Evolutionary conservation across 2,888 invertebrate genomes (phyloP).

Genomic region (Bombyx huttoni): DNA sequence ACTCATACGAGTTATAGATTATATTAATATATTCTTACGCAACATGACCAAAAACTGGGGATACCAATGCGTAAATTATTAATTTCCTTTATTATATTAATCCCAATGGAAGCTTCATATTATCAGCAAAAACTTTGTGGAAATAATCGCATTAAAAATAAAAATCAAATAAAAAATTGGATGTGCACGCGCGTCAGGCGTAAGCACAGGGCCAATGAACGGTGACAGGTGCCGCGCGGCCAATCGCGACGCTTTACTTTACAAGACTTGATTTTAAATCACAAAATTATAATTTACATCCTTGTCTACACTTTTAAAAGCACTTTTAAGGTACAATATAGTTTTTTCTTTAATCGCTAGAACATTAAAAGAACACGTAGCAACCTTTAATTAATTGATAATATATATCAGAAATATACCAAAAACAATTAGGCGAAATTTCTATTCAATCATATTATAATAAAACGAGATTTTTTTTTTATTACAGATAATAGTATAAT

Average conservation of each 20-base stretch:
- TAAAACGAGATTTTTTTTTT: no score
- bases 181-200: conserved; percentile 34
- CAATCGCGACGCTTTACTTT: conserved; percentile 38
- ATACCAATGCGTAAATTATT: no score
- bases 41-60: no score
- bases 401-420: no score
- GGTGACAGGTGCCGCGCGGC: conserved; percentile 52
- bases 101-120: no score
- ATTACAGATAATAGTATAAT: no score
- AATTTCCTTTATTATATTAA: no score
- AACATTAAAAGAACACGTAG: no score
- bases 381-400: no score
- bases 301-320: conserved; percentile 17
- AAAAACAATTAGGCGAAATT: no score
- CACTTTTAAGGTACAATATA: background rate
- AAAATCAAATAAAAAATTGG: conserved; percentile 30
- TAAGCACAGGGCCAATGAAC: conserved; percentile 55
- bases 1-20: background rate
- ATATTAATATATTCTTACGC: background rate
- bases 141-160: conserved; percentile 11
- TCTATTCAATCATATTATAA: no score
- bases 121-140: background rate
- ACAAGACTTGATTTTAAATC: conserved; percentile 37
- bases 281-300: conserved; percentile 36
- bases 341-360: background rate